phyloP scores from a whole-genome alignment of 2,113 vertebrate genomes.

The Balaenoptera acutorostrata region DNA sequence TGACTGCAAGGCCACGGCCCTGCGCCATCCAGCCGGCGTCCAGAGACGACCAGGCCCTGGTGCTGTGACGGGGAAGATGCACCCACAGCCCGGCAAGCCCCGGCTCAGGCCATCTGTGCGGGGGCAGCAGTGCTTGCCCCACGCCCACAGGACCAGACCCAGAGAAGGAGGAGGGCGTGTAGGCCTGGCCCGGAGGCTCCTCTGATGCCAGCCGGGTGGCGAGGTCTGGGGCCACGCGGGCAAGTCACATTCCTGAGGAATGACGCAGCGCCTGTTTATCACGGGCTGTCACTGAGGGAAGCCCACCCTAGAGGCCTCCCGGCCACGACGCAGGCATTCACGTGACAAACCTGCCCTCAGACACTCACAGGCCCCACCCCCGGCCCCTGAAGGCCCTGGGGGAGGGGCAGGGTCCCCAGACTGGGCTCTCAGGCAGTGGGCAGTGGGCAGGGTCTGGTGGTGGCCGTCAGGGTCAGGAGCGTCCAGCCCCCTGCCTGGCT shows the following conservation, averaged over 20 bases:
- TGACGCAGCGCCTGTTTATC: background rate
- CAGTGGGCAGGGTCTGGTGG: accelerated
- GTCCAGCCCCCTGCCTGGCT: accelerated
- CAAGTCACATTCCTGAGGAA: background rate
- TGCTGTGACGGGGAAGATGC: accelerated
- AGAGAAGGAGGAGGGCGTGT: background rate
- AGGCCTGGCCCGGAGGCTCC: background rate
- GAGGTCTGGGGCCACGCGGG: accelerated
- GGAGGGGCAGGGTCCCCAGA: accelerated
- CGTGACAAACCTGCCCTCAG: accelerated
- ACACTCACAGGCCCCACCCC: accelerated
- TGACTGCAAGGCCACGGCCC: accelerated
- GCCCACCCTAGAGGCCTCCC: no score
- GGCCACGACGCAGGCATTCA: accelerated
- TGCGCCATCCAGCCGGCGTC: accelerated
- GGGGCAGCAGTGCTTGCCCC: background rate
- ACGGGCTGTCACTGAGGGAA: background rate
- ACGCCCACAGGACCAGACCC: background rate
- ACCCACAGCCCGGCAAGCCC: no score
- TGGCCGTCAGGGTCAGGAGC: accelerated
- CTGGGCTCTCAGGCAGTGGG: accelerated
- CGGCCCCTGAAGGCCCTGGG: accelerated
- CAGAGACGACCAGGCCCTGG: background rate
- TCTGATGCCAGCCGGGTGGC: background rate
- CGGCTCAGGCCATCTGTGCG: no score